These are phyloP conservation scores for Vidua chalybeata DNA, from an alignment of 2,113 vertebrate species.

Conservation along the genomic window DNA sequence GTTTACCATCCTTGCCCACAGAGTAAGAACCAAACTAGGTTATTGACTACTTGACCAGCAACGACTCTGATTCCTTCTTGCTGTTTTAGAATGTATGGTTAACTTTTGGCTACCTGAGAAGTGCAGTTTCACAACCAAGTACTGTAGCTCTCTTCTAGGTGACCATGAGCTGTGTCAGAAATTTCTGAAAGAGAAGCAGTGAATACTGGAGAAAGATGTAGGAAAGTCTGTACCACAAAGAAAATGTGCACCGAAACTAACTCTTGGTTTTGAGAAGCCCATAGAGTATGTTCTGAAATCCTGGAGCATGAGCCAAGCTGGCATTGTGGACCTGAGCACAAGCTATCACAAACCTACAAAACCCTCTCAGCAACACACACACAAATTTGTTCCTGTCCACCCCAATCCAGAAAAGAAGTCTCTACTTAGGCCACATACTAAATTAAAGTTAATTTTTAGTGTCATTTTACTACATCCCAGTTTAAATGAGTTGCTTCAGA, in stretches of 20 bases:
- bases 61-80: not conserved
- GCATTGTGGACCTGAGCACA: not conserved
- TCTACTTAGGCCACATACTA: not conserved
- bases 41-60: not conserved
- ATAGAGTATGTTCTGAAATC: not conserved
- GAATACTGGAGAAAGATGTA: slow-evolving; percentile 58
- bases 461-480: not conserved
- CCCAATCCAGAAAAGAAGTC: not conserved
- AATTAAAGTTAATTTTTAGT: not conserved
- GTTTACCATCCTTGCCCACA: not conserved
- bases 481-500: not conserved
- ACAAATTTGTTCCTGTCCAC: not conserved
- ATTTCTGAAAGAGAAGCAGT: slow-evolving; percentile 60
- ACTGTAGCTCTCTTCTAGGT: not conserved
- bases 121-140: not conserved
- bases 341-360: not conserved
- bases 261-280: not conserved
- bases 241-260: not conserved
- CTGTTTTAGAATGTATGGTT: not conserved
- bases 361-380: not conserved
- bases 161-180: slow-evolving; percentile 56
- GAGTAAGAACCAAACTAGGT: not conserved
- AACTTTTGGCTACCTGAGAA: not conserved
- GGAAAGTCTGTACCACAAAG: not conserved
- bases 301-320: not conserved